These are phyloP conservation scores for Hirundo rustica DNA, from an alignment of 2,797 vertebrate genomes.

Conservation along the genomic window DNA sequence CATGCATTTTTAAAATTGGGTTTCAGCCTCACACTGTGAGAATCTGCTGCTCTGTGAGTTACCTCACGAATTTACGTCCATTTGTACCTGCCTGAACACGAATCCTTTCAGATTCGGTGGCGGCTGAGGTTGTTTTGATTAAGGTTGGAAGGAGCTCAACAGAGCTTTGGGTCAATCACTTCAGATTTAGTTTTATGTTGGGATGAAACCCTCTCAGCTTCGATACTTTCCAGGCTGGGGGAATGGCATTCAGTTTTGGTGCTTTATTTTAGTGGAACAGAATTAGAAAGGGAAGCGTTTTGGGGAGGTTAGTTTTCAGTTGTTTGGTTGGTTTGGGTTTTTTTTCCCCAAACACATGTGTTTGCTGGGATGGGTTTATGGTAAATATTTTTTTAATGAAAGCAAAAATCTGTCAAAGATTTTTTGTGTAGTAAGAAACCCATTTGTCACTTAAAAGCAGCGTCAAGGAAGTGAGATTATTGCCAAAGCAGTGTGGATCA, in stretches of 20 bases:
- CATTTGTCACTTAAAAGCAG: not conserved
- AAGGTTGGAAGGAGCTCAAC: not conserved
- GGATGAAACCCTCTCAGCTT: not conserved
- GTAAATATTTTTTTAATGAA: not conserved
- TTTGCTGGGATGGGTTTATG: not conserved
- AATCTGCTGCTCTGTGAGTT: not conserved
- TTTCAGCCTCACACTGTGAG: not conserved
- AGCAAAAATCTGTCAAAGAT: not conserved
- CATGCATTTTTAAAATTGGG: accelerated
- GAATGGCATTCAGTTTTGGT: not conserved
- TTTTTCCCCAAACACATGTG: accelerated
- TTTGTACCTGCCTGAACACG: accelerated
- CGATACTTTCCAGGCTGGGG: not conserved
- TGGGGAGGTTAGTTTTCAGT: accelerated
- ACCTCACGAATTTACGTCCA: not conserved
- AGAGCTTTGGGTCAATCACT: not conserved
- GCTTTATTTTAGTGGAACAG: not conserved
- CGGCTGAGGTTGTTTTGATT: not conserved
- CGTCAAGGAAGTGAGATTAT: not conserved
- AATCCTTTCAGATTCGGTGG: not conserved
- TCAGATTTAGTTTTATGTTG: not conserved
- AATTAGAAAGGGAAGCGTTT: accelerated
- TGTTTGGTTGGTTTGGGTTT: not conserved
- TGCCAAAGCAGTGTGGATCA: not conserved
- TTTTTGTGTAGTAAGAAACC: not conserved